Evolutionary conservation across 1,140 invertebrate genomes (phyloP), one percentile per base, ranked within the genome.

Genomic region (Oreohelix idahoensis): DNA sequence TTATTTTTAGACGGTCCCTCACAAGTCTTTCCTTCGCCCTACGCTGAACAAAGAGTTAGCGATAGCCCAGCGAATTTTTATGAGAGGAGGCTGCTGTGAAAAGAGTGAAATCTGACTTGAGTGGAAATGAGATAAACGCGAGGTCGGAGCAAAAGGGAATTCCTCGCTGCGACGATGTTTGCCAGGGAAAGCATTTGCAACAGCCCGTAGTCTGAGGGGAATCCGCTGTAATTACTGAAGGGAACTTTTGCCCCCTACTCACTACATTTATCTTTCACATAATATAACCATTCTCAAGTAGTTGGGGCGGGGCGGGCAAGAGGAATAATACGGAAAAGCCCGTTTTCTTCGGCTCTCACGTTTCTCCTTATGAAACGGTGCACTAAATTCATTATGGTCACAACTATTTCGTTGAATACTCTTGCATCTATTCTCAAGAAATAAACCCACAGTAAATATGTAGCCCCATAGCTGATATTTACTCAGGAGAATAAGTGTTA

Each of bases 1-100:
- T 75, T 82, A 82, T 82, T 82, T 82, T 82, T 82, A 82, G 80
- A 73, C 80, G 58, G 51, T n/a, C 36, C 71, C 80, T 82, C 74
- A 75, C 80, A 73, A 45, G 49, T 66, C 17, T 82, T 70, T 29
- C 53, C 63, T 53, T 79, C 45, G 8, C 20, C 51, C 1, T 32
- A 2, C 0, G 63, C 20, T 75, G 80, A 82, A 82, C 80, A 82
- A 82, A 82, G 80, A 82, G 23, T 81, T 8, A 45, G 45, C 39
- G 66, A 20, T 20, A 58, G 8, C 5, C 17, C 35, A 4, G 11
- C 32, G 32, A n/a, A 29, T 8, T 71, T 79, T n/a, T 26, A 39
- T 69, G 58, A 15, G 32, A 45, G 35, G 35, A 69, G 77, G n/a
- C 49, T 8, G 13, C 75, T 1, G 53, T 0, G 13, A 10, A 35